Conservation (phyloP, 2,888 invertebrate genomes). For the Penaeus monodon region DNA sequence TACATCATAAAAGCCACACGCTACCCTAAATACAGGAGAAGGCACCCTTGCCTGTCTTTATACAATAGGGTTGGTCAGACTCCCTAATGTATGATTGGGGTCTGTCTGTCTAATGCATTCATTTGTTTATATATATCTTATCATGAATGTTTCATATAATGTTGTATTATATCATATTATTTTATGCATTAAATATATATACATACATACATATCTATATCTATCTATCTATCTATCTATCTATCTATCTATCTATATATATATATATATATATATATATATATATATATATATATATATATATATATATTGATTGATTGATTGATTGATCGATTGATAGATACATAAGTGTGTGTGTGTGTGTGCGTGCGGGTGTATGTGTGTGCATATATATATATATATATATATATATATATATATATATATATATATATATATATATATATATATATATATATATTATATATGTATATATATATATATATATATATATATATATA, state of each 20-base stretch:
- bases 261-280: conserved; percentile 1
- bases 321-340: no score
- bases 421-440: background rate
- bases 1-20: no score
- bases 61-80: no score
- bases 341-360: background rate
- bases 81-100: background rate
- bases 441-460: background rate
- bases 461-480: background rate
- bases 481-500: no score
- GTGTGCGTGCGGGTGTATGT: background rate
- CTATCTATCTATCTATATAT: background rate
- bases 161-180: no score
- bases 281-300: background rate
- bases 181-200: no score
- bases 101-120: background rate
- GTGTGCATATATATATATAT: background rate
- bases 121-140: no score
- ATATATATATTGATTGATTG: background rate
- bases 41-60: no score
- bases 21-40: no score
- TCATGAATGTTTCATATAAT: no score
- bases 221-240: background rate
- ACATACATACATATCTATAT: no score
- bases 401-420: background rate